Evolutionary conservation across 2,888 invertebrate genomes (phyloP).

Genomic region (Eilema griseolum): DNA sequence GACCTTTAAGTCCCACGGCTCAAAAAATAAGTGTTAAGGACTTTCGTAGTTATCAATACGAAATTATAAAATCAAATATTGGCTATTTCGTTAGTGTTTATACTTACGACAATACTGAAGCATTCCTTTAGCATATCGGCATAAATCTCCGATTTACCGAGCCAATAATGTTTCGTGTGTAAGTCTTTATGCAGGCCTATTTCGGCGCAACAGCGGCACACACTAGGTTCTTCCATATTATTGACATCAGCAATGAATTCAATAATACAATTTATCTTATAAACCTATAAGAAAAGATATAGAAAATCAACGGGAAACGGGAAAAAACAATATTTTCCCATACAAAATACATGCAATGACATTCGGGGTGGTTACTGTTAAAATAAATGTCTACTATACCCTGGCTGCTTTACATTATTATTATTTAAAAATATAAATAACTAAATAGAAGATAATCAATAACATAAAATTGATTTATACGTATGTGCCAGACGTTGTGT

Average conservation of each 20-base stretch:
- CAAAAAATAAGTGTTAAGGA: background rate
- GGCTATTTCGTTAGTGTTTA: background rate
- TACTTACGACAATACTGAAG: constrained; percentile 72
- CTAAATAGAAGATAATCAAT: too few relatives aligned
- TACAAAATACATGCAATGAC: background rate
- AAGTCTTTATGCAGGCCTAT: constrained; percentile 67
- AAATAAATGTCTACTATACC: background rate
- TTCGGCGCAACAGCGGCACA: constrained; percentile 49
- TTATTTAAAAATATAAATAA: background rate
- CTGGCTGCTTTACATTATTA: background rate
- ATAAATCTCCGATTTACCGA: constrained; percentile 69
- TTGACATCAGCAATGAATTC: constrained; percentile 20
- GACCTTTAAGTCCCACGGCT: background rate
- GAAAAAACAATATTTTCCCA: constrained; percentile 6
- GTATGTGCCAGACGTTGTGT: too few relatives aligned
- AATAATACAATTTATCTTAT: background rate
- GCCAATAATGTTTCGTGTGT: constrained; percentile 58
- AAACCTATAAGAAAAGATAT: background rate
- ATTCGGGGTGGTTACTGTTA: background rate
- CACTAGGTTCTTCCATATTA: constrained; percentile 40
- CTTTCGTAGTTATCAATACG: background rate
- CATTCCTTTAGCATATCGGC: constrained; percentile 74
- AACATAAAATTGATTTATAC: too few relatives aligned
- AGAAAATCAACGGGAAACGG: constrained; percentile 6
- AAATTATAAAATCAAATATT: background rate